Evolutionary conservation across 1,140 invertebrate genomes (phyloP), one percentile per base, ranked within the genome.

Genomic region (Semibalanus balanoides): DNA sequence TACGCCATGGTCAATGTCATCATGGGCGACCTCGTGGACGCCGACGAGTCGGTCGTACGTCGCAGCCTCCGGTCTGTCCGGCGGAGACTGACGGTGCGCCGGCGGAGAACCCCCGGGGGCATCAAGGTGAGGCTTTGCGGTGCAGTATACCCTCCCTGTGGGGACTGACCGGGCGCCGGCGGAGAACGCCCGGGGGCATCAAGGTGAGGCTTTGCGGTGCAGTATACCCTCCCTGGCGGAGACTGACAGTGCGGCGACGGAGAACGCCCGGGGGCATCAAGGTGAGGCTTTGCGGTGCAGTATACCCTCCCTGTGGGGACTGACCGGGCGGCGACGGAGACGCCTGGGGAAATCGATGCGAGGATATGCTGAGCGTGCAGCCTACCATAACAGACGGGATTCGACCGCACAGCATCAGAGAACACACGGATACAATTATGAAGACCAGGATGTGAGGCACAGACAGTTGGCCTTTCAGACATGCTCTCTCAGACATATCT

Each of bases 1-100:
- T 96, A 95, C 82, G 95, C 93, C 80, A 83, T 96, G 78, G 93
- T 96, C 0, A 95, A 95, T 81, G 94, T 95, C 73, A 91, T 95
- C 0, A 86, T 95, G 3, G 91, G 91, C 0, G 91, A 93, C 80
- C 78, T 80, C 51, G 78, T 78, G 28, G 80, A 81, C 64, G 78
- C 76, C 14, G 76, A 79, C 29, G 77, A 77, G 73, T 31, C 30
- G 5, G 31, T 31, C 7, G 22, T 64, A 19, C 51, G 51, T 7
- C 51, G 51, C 51, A 64, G 51, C 22, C 7, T 64, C 51, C 51
- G 51, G 1, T 64, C 51, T 1, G 51, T 64, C 7, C 51, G 51
- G 1, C 11, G 51, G 51, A 14, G 51, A 25, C 51, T 64, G 51
- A 64, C 51, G 22, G 51, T 64, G 51, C 51, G 51, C 51, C 11